Evolutionary conservation across 2,113 vertebrate species (phyloP).

Genomic region (Phrynosoma blainvillii): DNA sequence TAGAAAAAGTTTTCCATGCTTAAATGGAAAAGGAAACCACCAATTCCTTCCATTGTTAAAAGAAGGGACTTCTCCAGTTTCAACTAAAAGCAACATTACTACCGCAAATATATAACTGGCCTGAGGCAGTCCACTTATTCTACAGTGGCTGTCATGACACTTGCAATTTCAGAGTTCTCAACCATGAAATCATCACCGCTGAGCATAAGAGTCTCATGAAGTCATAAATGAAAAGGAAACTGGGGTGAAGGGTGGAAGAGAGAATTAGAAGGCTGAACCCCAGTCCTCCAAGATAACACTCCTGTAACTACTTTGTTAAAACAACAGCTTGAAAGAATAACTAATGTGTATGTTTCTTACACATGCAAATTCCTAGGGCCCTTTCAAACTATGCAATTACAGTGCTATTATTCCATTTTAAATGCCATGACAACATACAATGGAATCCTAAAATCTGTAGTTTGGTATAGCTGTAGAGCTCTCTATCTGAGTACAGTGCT

Average conservation of each 20-base stretch:
- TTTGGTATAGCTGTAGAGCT: too few species aligned
- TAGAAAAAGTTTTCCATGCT: constrained; percentile 67
- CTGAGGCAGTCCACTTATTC: not conserved
- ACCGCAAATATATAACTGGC: not conserved
- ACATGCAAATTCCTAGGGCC: too few species aligned
- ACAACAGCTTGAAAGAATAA: not conserved
- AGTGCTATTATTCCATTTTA: too few species aligned
- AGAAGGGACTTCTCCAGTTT: constrained; percentile 43
- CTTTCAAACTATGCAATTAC: too few species aligned
- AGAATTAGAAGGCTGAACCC: not conserved
- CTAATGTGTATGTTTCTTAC: too few species aligned
- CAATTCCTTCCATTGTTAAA: constrained; percentile 71
- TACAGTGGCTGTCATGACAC: not conserved
- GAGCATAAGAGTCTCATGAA: not conserved
- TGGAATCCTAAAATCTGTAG: too few species aligned
- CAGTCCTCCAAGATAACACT: too few species aligned
- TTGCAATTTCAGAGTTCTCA: not conserved
- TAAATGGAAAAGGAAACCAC: constrained; percentile 69
- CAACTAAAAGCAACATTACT: not conserved
- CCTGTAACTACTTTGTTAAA: not conserved
- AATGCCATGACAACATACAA: too few species aligned
- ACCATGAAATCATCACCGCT: not conserved
- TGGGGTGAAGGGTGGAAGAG: not conserved
- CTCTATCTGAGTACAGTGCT: too few species aligned
- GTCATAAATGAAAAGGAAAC: not conserved